Evolutionary conservation across 2,888 invertebrate genomes (phyloP).

Genomic region (Lithosia quadra): DNA sequence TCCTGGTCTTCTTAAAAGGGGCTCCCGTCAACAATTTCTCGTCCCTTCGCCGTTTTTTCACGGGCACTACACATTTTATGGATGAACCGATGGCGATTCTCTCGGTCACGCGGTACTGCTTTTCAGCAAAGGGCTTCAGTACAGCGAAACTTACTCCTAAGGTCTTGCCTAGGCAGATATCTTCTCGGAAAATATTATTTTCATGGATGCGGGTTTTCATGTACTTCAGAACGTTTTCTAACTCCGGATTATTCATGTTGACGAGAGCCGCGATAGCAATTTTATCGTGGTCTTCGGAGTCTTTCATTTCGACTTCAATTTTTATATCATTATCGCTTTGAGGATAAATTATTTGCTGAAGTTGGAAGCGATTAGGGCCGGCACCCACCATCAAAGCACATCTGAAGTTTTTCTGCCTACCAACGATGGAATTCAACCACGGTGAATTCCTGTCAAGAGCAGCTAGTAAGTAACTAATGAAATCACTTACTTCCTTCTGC

Average conservation of each 20-base stretch:
- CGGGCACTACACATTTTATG: slow-evolving; percentile 57
- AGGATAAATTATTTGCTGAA: slow-evolving; percentile 79
- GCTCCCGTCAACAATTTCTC: slow-evolving; percentile 64
- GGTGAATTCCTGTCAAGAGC: slow-evolving; percentile 73
- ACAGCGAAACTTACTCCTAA: slow-evolving; percentile 76
- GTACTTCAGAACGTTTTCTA: slow-evolving; percentile 70
- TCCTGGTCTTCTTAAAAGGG: slow-evolving; percentile 68
- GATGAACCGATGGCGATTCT: slow-evolving; percentile 70
- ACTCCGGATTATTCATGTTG: slow-evolving; percentile 66
- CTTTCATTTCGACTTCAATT: slow-evolving; percentile 74
- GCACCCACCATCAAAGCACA: slow-evolving; percentile 77
- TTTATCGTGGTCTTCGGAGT: slow-evolving; percentile 79
- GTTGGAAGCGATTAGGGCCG: slow-evolving; percentile 78
- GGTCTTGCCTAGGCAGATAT: slow-evolving; percentile 72
- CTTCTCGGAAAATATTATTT: slow-evolving; percentile 67
- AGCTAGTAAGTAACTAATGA: slow-evolving; percentile 71
- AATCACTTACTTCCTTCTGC: slow-evolving; percentile 76
- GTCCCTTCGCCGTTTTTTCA: slow-evolving; percentile 67
- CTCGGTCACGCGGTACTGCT: slow-evolving; percentile 75
- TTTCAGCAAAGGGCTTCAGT: slow-evolving; percentile 71
- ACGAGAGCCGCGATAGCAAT: slow-evolving; percentile 76
- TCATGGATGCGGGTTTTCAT: slow-evolving; percentile 71
- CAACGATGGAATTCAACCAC: slow-evolving; percentile 74
- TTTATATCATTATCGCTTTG: slow-evolving; percentile 65
- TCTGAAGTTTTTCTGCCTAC: slow-evolving; percentile 71